phyloP scores from a whole-genome alignment of 2,797 vertebrate species.

The Cottoperca gobio region DNA sequence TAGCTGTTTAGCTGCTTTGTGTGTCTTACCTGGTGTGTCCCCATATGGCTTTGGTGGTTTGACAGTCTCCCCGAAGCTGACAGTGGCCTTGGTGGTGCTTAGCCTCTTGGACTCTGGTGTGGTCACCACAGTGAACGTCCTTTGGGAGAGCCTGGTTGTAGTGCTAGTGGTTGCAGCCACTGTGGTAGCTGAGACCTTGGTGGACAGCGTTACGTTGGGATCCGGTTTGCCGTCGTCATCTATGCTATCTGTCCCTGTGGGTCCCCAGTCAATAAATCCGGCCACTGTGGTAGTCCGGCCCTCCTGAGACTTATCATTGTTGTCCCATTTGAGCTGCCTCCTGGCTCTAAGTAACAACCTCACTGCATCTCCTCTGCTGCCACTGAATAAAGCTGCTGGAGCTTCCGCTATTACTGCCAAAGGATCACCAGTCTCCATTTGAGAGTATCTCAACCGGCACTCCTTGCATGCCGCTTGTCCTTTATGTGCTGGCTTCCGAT shows the following conservation, averaged over 20 bases:
- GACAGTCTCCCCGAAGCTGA: conserved; percentile 79
- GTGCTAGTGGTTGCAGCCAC: conserved; percentile 79
- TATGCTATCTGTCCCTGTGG: conserved; percentile 82
- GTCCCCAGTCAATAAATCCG: conserved; percentile 89
- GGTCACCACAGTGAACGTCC: conserved; percentile 82
- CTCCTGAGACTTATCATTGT: conserved; percentile 81
- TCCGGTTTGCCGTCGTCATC: conserved; percentile 77
- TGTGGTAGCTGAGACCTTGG: conserved; percentile 78
- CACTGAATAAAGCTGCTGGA: conserved; percentile 62
- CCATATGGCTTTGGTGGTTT: conserved; percentile 86
- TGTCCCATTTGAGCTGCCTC: conserved; percentile 86
- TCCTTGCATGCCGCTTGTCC: conserved; percentile 74
- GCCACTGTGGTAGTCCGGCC: conserved; percentile 87
- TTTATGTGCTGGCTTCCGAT: conserved; percentile 70
- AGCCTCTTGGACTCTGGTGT: conserved; percentile 81
- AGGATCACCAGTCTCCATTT: conserved; percentile 63
- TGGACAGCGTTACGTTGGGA: conserved; percentile 78
- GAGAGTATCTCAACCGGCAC: conserved; percentile 74
- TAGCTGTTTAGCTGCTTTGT: neutral
- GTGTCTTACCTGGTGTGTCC: conserved; percentile 84
- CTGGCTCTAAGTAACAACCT: conserved; percentile 78
- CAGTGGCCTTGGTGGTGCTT: conserved; percentile 82
- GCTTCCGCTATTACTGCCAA: conserved; percentile 57
- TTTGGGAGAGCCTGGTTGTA: conserved; percentile 81
- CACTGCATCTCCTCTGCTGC: conserved; percentile 66